Base-by-base conservation (phyloP, 2,888 invertebrate species). In the Watsonalla cultraria region DNA sequence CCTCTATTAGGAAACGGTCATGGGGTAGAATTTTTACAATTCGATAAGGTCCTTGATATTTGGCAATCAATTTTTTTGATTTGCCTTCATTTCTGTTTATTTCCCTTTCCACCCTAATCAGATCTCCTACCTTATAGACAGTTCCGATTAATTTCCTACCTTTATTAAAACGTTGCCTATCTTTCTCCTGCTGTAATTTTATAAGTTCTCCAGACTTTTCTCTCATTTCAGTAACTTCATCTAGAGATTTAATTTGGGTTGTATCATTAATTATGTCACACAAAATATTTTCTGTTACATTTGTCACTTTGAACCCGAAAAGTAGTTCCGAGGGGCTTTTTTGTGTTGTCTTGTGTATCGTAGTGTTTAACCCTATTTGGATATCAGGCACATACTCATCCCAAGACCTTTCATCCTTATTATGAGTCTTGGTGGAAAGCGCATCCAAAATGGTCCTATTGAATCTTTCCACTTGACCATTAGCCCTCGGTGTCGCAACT, bases 1-100 rank as follows among this genome's bases (percentile, higher is more conserved):
- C 68, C 37, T 65, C 66, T 6, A 63, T 48, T 0, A 65, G 13
- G 45, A 57, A 65, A 5, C 65, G 45, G 15, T 68, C 66, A 48
- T 68, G 60, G 0, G 61, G 58, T 14, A 68, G 46, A 0, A 62
- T 24, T 37, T 61, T 65, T 46, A 50, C 58, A 24, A 64, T 60
- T 46, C 60, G 46, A 46, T 65, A 64, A 7, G 65, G 65, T 0
- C 62, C 65, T 48, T 58, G 52, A 47, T 51, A 61, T 34, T 61
- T 65, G 0, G 63, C 11, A 15, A 57, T 51, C 9, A 54, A 24
- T 35, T 51, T 54, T 13, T 54, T 54, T 11, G 54, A 54, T 15
- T 54, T 51, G 6, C 54, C 45, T 6, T 45, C 54, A 8, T 37
- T 37, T 13, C 35, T 48, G 14, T 34, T 48, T 14, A 45, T 48